phyloP scores from a whole-genome alignment of 2,888 invertebrate species.

The Oegoconia quadripuncta region DNA sequence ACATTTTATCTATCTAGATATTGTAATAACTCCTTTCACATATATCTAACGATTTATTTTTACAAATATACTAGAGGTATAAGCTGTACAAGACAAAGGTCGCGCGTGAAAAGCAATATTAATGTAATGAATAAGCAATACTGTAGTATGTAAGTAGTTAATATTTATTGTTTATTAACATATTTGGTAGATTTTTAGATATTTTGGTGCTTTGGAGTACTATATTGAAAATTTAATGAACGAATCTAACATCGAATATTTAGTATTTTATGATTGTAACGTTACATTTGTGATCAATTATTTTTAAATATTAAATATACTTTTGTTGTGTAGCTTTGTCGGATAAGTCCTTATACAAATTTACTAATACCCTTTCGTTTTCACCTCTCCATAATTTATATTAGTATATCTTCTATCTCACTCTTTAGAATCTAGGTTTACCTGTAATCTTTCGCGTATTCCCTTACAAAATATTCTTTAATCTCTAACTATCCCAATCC shows the following conservation, averaged over 20 bases:
- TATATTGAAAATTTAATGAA: slow-evolving; percentile 45
- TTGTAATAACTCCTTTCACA: slow-evolving; percentile 34
- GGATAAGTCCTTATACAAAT: no score
- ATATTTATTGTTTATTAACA: slow-evolving; percentile 50
- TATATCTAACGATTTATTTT: slow-evolving; percentile 42
- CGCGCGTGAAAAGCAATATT: slow-evolving; percentile 72
- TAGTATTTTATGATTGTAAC: slow-evolving; percentile 36
- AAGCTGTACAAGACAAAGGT: slow-evolving; percentile 50
- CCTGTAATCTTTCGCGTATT: slow-evolving; percentile 48
- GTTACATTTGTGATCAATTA: no score
- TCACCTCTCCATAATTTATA: no score
- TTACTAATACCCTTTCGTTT: no score
- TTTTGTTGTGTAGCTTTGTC: no score
- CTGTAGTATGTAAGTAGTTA: slow-evolving; percentile 50
- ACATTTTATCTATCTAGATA: slow-evolving; percentile 48
- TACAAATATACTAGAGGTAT: slow-evolving; percentile 42
- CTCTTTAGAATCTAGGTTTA: background rate
- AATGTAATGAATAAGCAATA: slow-evolving; percentile 72
- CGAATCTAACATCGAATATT: slow-evolving; percentile 68
- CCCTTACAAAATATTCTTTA: slow-evolving; percentile 47
- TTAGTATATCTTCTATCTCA: background rate
- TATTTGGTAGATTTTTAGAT: slow-evolving; percentile 59
- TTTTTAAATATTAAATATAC: no score
- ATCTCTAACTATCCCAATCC: slow-evolving; percentile 40
- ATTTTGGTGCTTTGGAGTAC: slow-evolving; percentile 70